Evolutionary conservation across 2,797 vertebrate species (phyloP), one percentile per base, ranked within the genome.

Genomic region (Loris lydekkerianus): DNA sequence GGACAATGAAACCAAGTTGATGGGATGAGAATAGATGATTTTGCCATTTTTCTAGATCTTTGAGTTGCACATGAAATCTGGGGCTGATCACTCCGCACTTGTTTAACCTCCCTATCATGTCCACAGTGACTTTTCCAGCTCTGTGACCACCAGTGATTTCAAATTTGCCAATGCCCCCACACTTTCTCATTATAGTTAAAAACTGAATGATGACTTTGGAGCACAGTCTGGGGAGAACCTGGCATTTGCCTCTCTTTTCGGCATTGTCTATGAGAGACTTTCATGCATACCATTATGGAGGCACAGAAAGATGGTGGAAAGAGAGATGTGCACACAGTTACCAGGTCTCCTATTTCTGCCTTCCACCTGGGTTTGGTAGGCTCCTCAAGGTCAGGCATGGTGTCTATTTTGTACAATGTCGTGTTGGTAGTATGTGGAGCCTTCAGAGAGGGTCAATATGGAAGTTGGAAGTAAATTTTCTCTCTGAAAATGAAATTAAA

Each of bases 401-500:
- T 61, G 29, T 67, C 56, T 80, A 3, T 56, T 87, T 92, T 56
- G 49, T 69, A 34, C 63, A 7, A 20, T 2, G 56, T n/a, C 63
- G n/a, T 15, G 34, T 10, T 90, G 73, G n/a, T 15, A 58, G 70
- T 43, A 5, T 49, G 25, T 77, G 56, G 73, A 63, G 10, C 34
- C 63, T 69, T 31, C 13, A 86, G 29, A 49, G 21, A 92, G 14
- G 4, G 56, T 91, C 56, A n/a, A 18, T 21, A 43, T 80, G 40
- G 25, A 25, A 17, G 56, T 91, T 84, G 25, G 60, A 94, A 88
- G 43, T 84, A 53, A 84, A 34, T 63, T 91, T 77, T 82, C 58
- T 18, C 25, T 69, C 34, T 49, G 69, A 93, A 94, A 96, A 95
- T 83, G 56, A 95, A 93, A 94, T 61, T 31, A 20, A 89, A 77